Evolutionary conservation across 1,140 invertebrate species (phyloP), one percentile per base, ranked within the genome.

Genomic region (Lanistes nyassanus): DNA sequence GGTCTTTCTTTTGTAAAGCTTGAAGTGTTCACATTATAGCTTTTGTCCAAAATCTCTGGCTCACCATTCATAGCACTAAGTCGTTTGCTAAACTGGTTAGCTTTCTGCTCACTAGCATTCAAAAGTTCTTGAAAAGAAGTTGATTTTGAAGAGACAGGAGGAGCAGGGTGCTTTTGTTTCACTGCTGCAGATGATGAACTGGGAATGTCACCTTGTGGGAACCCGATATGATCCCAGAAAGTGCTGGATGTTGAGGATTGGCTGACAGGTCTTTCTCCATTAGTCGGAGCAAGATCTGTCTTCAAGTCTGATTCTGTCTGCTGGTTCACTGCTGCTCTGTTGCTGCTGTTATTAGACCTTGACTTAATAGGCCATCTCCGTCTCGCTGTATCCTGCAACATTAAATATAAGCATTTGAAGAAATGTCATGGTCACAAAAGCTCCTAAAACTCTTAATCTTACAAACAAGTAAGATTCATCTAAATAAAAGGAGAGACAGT

Each of bases 11-110:
- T 55, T n/a, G 75, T 74, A 11, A 85, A 81, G 75, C 84, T 85
- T 1, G 84, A 85, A 31, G 70, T 76, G 36, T 81, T 76, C 2
- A 84, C 81, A 80, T 79, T 83, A 70, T 85, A 85, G 9, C 74
- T 60, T 26, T 39, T 37, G 36, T 68, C 29, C 29, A n/a, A 36
- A n/a, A 66, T 37, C 34, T 77, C 60, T 19, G 36, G 13, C 64
- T 67, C 37, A 9, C 21, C n/a, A n/a, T 56, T 37, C 34, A 37
- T 34, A 7, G 56, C 34, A 53, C 75, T 76, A 21, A 72, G 56
- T 13, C 70, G 34, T 21, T 55, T 53, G 60, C 70, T 72, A 21
- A 72, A 56, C 70, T 72, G 31, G n/a, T 55, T 72, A 23, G 70
- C 70, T 21, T 72, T 72, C 23, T 72, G 19, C 56, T 72, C 70